A percentile compares a stretch with the other conserved stretches of the same genome.
Evolutionary conservation across 2,113 vertebrate species (phyloP).

Genomic region (Lonchura striata): DNA sequence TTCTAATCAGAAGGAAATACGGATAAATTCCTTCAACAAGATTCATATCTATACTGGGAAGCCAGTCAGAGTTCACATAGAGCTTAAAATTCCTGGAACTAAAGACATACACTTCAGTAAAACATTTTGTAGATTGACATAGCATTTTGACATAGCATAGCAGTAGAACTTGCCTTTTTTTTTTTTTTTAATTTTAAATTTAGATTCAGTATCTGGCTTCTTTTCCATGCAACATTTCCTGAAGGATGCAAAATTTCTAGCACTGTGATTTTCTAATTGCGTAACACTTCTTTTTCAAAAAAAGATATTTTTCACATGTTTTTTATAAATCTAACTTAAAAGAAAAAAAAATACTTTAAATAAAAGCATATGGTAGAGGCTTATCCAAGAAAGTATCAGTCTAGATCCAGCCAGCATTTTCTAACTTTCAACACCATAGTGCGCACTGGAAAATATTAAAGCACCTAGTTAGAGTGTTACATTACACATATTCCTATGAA

Average conservation of each 20-base stretch:
- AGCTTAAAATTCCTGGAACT: conserved; percentile 23
- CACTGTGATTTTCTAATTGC: conserved; percentile 56
- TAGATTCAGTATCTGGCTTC: conserved; percentile 27
- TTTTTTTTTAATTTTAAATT: not conserved
- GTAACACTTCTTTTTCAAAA: conserved; percentile 41
- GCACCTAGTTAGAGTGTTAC: conserved; percentile 46
- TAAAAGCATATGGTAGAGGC: conserved; percentile 69
- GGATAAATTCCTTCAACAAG: conserved; percentile 6
- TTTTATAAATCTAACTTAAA: conserved; percentile 63
- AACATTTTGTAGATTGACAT: conserved; percentile 9
- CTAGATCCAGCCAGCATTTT: conserved; percentile 55
- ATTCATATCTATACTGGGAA: conserved; percentile 23
- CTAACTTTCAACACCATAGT: conserved; percentile 67
- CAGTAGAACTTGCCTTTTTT: not conserved
- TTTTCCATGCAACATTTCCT: conserved; percentile 37
- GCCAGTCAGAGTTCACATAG: not conserved
- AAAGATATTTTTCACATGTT: conserved; percentile 56
- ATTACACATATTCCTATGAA: conserved; percentile 51
- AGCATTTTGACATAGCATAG: not conserved
- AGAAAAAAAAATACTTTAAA: conserved; percentile 63
- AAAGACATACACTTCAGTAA: not conserved
- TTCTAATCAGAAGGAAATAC: conserved; percentile 29
- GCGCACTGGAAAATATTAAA: conserved; percentile 69
- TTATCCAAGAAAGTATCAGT: conserved; percentile 69
- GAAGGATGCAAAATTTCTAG: conserved; percentile 42